Base-by-base conservation (phyloP, 2,113 vertebrate species). In the Myotis lucifugus region DNA sequence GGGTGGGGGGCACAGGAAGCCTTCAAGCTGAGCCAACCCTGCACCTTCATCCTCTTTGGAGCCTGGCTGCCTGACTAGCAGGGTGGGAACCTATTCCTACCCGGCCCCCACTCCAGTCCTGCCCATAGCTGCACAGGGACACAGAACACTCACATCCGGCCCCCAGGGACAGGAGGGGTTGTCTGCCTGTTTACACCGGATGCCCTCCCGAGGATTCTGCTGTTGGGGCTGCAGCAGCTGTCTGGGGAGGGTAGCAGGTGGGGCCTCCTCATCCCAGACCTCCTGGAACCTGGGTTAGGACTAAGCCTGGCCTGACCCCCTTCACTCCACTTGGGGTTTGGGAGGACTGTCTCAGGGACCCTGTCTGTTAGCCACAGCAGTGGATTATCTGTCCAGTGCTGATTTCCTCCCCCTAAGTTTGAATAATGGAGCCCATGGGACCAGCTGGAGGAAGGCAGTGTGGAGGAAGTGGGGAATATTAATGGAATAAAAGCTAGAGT, bases 391-490 rank as follows among this genome's bases (percentile, higher is more conserved):
- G n/a, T 56, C 48, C 70, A 40, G 50, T 10, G 48, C 94, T 29
- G 90, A 84, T n/a, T 70, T 78, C 64, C 90, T 74, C n/a, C 25
- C 48, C 23, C 10, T 13, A 19, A 8, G 37, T 90, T 86, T 84
- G 95, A 93, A 83, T 94, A 89, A 91, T 67, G 90, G 93, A 95
- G 91, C 93, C 85, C 29, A 0, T 40, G 86, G 85, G 88, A 85
- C 56, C 67, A 73, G 92, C 66, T 82, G 48, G 74, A 90, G 91
- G 86, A 64, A 48, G 34, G n/a, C 46, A 40, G 8, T 19, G 13
- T 7, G 12, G 77, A 81, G 88, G 82, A 84, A 48, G 69, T 52
- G 52, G 40, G 15, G 48, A 56, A 3, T 37, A 2, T 18, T 83
- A 72, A 74, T 69, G 67, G 77, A n/a, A 13, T 73, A 78, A 78